phyloP scores from a whole-genome alignment of 1,140 invertebrate species.

The Drosophila orena region DNA sequence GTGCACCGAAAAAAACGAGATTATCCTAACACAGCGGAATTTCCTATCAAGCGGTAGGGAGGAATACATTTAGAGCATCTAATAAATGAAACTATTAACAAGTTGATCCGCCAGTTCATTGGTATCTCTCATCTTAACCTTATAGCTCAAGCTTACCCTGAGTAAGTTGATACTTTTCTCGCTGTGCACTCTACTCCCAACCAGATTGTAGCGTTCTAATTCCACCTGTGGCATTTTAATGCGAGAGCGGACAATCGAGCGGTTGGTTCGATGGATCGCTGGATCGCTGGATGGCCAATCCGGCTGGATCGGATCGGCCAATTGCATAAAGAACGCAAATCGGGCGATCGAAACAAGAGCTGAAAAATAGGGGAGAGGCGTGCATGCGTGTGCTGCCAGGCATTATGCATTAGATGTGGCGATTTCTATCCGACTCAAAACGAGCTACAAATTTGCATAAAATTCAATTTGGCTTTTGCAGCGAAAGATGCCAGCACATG shows the following conservation, averaged over 20 bases:
- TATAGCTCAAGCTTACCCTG: background rate
- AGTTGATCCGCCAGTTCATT: too few relatives aligned
- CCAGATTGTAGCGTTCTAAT: slow-evolving; percentile 45
- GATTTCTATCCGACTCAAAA: slow-evolving; percentile 68
- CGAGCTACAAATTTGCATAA: slow-evolving; percentile 78
- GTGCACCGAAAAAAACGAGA: background rate
- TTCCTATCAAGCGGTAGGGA: too few relatives aligned
- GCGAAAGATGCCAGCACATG: slow-evolving; percentile 61
- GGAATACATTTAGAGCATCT: too few relatives aligned
- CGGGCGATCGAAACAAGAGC: slow-evolving; percentile 27
- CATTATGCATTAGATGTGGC: slow-evolving; percentile 81
- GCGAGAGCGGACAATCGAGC: slow-evolving; percentile 1
- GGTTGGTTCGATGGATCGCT: slow-evolving; percentile 17
- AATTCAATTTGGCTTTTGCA: slow-evolving; percentile 73
- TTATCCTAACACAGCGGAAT: background rate
- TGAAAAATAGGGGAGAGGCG: slow-evolving; percentile 3
- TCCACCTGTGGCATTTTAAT: slow-evolving; percentile 44
- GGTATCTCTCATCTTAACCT: too few relatives aligned
- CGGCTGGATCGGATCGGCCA: slow-evolving; percentile 39
- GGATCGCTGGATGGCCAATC: slow-evolving; percentile 3
- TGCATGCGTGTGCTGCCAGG: slow-evolving; percentile 41
- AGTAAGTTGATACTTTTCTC: background rate
- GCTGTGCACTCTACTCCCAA: slow-evolving; percentile 15
- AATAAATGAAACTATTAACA: too few relatives aligned
- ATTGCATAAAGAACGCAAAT: slow-evolving; percentile 68